phyloP scores from a whole-genome alignment of 2,113 vertebrate genomes.

The Barbus barbus region DNA sequence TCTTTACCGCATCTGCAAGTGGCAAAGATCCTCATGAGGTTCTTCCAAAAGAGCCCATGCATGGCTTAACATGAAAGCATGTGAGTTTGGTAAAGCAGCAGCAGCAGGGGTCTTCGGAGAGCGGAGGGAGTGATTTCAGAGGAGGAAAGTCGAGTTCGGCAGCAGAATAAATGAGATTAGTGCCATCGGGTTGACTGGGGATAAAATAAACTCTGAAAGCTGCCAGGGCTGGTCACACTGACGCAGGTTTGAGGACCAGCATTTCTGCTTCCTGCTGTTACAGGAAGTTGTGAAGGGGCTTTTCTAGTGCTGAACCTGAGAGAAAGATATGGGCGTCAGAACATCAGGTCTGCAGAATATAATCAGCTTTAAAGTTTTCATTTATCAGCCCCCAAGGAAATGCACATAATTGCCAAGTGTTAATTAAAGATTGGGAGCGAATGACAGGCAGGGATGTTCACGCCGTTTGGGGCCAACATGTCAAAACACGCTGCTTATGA shows the following conservation, averaged over 20 bases:
- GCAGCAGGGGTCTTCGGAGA: slow-evolving; percentile 1
- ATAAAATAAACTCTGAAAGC: slow-evolving; percentile 15
- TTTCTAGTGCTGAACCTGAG: not conserved
- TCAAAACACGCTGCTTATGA: slow-evolving; percentile 63
- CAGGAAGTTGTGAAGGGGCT: not conserved
- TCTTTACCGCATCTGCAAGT: not conserved
- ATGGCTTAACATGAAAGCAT: not conserved
- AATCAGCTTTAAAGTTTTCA: slow-evolving; percentile 61
- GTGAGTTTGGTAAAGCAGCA: not conserved
- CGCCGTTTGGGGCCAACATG: slow-evolving; percentile 62
- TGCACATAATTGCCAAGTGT: slow-evolving; percentile 71
- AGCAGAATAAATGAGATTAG: slow-evolving; percentile 3
- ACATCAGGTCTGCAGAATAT: too few species aligned
- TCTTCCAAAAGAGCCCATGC: not conserved
- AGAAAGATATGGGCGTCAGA: too few species aligned
- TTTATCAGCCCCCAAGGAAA: slow-evolving; percentile 65
- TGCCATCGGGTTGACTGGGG: not conserved
- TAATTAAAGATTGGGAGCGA: slow-evolving; percentile 69
- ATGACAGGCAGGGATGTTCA: slow-evolving; percentile 55
- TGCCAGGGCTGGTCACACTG: not conserved
- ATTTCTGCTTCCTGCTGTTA: slow-evolving; percentile 9
- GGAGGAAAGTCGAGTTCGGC: not conserved
- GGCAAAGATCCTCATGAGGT: not conserved
- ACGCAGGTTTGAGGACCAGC: not conserved
- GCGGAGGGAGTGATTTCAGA: not conserved